A percentile compares a stretch with the other conserved stretches of the same genome.
phyloP scores from a whole-genome alignment of 1,140 invertebrate species.

The Drosophila busckii region DNA sequence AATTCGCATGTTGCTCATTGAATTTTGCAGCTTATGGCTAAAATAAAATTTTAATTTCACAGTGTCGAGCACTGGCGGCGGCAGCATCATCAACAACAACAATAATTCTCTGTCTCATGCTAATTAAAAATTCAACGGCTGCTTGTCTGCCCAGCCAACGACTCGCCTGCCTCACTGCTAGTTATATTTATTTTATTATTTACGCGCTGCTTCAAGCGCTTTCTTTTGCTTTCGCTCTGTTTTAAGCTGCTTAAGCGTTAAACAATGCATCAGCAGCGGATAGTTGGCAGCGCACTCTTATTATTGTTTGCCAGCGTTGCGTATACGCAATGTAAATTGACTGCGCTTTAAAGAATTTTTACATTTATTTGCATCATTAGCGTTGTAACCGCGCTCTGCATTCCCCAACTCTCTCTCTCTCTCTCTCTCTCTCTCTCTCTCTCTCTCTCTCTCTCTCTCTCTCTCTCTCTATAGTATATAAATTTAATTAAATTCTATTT shows the following conservation, averaged over 20 bases:
- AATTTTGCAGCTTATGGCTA: constrained; percentile 68
- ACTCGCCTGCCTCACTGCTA: background rate
- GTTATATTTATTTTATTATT: no score
- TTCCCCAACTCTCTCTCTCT: background rate
- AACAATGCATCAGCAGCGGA: constrained; percentile 12
- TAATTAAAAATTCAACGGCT: constrained; percentile 31
- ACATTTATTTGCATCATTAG: no score
- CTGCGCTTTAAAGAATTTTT: no score
- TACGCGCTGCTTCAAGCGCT: background rate
- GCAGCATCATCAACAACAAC: background rate
- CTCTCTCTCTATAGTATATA: no score
- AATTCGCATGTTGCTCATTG: constrained; percentile 69
- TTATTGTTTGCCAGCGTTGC: constrained; percentile 10
- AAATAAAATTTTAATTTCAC: constrained; percentile 70
- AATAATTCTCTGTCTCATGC: constrained; percentile 23
- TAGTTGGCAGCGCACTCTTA: background rate
- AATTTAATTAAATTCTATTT: no score
- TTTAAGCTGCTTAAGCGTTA: constrained; percentile 23
- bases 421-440: background rate
- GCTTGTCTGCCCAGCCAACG: background rate
- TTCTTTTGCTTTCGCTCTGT: background rate
- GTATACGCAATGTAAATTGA: constrained; percentile 19
- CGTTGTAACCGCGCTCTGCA: background rate
- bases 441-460: background rate
- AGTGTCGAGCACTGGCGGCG: constrained; percentile 16